phyloP scores from a whole-genome alignment of 2,113 vertebrate genomes.

The Varanus komodoensis region DNA sequence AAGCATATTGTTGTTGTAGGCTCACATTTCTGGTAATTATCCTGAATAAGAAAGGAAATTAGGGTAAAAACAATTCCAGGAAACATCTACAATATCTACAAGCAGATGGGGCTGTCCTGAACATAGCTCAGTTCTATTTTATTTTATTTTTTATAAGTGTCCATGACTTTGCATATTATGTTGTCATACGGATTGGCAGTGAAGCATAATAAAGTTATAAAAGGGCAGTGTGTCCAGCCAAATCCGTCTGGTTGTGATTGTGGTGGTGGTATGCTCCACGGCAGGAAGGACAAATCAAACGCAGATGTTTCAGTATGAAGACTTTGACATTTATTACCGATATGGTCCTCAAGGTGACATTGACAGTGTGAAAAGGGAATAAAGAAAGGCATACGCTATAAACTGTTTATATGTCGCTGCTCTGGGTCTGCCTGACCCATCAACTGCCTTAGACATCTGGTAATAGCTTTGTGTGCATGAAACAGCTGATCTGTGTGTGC shows the following conservation, averaged over 20 bases:
- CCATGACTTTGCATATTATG: slow-evolving; percentile 74
- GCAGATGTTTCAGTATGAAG: slow-evolving; percentile 59
- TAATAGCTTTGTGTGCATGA: not conserved
- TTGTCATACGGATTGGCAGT: slow-evolving; percentile 70
- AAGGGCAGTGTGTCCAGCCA: slow-evolving; percentile 64
- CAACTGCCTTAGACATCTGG: not conserved
- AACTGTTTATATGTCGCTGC: not conserved
- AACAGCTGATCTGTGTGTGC: not conserved
- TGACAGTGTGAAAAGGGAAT: slow-evolving; percentile 10
- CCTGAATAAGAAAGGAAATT: slow-evolving; percentile 62
- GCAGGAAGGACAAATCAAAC: slow-evolving; percentile 68
- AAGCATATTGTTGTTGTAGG: slow-evolving; percentile 61
- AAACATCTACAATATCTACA: slow-evolving; percentile 49
- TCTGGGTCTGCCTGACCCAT: rapidly evolving
- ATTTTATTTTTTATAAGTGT: slow-evolving; percentile 47
- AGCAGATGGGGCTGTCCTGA: slow-evolving; percentile 41
- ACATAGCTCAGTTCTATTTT: slow-evolving; percentile 33
- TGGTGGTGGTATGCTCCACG: slow-evolving; percentile 67
- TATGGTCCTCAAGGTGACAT: slow-evolving; percentile 55
- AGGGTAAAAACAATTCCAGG: slow-evolving; percentile 71
- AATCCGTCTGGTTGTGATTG: slow-evolving; percentile 72
- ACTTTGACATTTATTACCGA: slow-evolving; percentile 47
- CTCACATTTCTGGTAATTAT: slow-evolving; percentile 72
- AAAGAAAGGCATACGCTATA: not conserved
- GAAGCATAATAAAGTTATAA: slow-evolving; percentile 71